Conservation (phyloP, 2,797 vertebrate genomes). For the Varecia variegata region DNA sequence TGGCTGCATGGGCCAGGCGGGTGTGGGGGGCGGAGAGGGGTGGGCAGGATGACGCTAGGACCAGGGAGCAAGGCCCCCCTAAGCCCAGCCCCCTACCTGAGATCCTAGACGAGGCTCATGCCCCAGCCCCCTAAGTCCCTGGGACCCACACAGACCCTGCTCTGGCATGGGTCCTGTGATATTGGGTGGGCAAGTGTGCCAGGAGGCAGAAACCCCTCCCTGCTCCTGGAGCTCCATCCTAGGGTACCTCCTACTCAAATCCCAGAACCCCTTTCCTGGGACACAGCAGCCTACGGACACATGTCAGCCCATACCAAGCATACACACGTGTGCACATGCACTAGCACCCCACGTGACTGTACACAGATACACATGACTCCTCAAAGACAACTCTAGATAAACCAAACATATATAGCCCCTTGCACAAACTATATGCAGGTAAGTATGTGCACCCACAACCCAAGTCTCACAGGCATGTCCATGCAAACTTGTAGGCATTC, state of each 20-base stretch:
- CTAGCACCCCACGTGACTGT: neutral
- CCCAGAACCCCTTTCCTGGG: neutral
- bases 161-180: neutral
- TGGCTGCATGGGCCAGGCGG: slow-evolving; percentile 7
- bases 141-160: neutral
- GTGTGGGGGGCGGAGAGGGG: slow-evolving; percentile 2
- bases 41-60: slow-evolving; percentile 30
- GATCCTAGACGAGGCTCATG: neutral
- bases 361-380: neutral
- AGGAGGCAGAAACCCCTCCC: neutral
- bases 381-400: neutral
- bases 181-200: neutral
- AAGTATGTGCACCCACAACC: neutral
- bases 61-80: slow-evolving; percentile 2
- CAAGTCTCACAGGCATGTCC: neutral
- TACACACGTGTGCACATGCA: neutral
- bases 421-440: neutral
- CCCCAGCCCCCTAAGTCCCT: neutral
- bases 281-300: neutral
- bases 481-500: neutral
- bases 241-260: neutral
- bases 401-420: neutral
- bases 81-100: slow-evolving; percentile 25
- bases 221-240: neutral
- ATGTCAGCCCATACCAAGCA: neutral